Evolutionary conservation across 2,113 vertebrate species (phyloP).

Genomic region (Pontoporia blainvillei): DNA sequence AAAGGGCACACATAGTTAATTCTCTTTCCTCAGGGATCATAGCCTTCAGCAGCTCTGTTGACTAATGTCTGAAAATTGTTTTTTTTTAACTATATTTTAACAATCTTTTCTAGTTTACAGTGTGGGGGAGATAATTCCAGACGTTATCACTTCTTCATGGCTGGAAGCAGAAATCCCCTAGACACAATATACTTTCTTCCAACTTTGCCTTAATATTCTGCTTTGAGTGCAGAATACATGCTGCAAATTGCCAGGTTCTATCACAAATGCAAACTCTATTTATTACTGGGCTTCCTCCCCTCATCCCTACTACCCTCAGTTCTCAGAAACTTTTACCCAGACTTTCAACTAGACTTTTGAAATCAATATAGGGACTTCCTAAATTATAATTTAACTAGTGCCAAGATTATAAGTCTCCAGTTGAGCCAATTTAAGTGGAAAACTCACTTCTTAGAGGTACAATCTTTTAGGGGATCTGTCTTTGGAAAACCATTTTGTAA

Average conservation of each 20-base stretch:
- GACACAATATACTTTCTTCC: constrained; percentile 19
- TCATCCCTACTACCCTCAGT: background rate
- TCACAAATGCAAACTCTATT: background rate
- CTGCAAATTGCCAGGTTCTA: background rate
- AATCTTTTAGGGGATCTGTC: background rate
- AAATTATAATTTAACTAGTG: background rate
- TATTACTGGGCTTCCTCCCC: background rate
- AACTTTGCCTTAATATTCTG: background rate
- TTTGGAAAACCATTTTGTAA: constrained; percentile 15
- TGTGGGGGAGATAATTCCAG: background rate
- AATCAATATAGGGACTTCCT: background rate
- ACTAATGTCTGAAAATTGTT: background rate
- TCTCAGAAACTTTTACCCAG: constrained; percentile 8
- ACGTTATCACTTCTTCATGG: background rate
- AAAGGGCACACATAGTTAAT: background rate
- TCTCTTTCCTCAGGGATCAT: background rate
- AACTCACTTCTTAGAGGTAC: background rate
- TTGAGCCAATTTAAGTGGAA: background rate
- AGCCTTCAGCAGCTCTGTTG: background rate
- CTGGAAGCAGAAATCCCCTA: constrained; percentile 22
- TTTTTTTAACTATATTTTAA: background rate
- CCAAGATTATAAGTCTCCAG: background rate
- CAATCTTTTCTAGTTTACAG: constrained; percentile 8
- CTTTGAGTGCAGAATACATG: background rate
- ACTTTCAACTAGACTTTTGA: background rate